Conservation (phyloP, 64 coral and sea anemone species). For the Actinia equina region DNA sequence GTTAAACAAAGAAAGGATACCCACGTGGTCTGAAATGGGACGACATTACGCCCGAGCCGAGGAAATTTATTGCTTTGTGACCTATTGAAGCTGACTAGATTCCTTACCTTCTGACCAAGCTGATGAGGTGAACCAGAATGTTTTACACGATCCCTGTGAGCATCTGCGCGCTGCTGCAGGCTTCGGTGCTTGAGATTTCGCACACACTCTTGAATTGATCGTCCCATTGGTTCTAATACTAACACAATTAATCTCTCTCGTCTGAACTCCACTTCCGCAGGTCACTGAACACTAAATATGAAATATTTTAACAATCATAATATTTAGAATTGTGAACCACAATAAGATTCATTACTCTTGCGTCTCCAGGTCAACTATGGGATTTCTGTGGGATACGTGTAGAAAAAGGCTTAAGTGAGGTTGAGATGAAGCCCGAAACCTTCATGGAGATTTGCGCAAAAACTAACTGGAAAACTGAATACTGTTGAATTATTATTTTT, state of each 20-base stretch:
- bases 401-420: too few species aligned
- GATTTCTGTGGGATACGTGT: neutral
- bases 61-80: too few species aligned
- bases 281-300: constrained; percentile 77
- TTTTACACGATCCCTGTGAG: constrained; percentile 71
- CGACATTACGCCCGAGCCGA: too few species aligned
- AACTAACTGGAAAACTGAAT: neutral
- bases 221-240: constrained; percentile 47
- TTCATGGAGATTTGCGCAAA: neutral
- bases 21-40: too few species aligned
- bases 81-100: neutral
- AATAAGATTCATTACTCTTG: too few species aligned
- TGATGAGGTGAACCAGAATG: constrained; percentile 62
- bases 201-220: constrained; percentile 43
- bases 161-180: constrained; percentile 51
- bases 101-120: constrained; percentile 83
- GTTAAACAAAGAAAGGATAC: too few species aligned
- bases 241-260: constrained; percentile 41
- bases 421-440: neutral
- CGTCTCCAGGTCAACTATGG: neutral
- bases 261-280: constrained; percentile 63
- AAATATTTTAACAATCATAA: neutral
- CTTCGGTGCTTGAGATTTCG: constrained; percentile 20
- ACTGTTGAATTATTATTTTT: neutral
- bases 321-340: neutral